phyloP scores from a whole-genome alignment of 2,888 invertebrate genomes.

The Bhutanitis thaidina region DNA sequence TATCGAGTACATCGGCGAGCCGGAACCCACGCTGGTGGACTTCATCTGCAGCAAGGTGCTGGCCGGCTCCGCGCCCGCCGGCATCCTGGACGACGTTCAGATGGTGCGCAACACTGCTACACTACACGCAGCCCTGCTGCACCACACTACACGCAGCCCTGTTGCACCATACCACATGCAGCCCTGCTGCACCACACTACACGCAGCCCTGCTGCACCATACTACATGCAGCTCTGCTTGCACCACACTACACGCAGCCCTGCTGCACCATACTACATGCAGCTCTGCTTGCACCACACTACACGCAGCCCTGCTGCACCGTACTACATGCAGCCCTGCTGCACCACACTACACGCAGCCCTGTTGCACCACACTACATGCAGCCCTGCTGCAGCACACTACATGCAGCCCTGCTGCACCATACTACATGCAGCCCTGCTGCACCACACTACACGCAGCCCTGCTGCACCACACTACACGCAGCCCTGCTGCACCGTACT shows the following conservation, averaged over 20 bases:
- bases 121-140: background rate
- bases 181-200: background rate
- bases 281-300: background rate
- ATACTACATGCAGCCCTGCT: no score
- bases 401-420: no score
- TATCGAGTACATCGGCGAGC: conserved; percentile 99
- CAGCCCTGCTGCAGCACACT: no score
- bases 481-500: no score
- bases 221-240: background rate
- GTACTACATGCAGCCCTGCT: background rate
- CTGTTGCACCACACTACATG: no score
- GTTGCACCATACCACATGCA: background rate
- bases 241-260: background rate
- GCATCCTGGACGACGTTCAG: conserved; percentile 98
- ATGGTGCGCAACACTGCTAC: conserved; percentile 84
- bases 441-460: no score
- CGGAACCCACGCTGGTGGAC: conserved; percentile 98
- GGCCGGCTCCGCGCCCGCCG: conserved; percentile 94
- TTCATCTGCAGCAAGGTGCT: conserved; percentile 99
- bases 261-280: background rate
- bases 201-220: background rate
- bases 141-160: background rate
- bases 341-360: background rate
- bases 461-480: no score
- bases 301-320: background rate